phyloP scores from a whole-genome alignment of 2,888 invertebrate species.

The Cantharis rustica region DNA sequence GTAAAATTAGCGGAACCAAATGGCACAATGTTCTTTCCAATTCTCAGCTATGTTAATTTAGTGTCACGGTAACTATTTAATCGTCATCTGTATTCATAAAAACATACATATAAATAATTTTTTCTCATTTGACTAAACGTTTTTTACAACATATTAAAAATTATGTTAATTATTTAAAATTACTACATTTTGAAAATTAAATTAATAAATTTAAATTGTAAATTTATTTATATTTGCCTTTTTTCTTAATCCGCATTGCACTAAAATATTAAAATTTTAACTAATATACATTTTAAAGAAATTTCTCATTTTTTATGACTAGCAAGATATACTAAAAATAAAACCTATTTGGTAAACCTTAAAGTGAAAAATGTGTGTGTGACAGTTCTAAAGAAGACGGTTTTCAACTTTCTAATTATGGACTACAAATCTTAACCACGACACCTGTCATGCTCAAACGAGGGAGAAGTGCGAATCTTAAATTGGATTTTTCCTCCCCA shows the following conservation, averaged over 20 bases:
- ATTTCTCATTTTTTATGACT: background rate
- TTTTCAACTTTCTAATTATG: conserved; percentile 56
- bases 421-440: conserved; percentile 55
- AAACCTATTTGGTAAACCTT: conserved; percentile 33
- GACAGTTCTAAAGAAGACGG: conserved; percentile 46
- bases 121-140: background rate
- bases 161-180: background rate
- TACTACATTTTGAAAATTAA: background rate
- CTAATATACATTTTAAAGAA: background rate
- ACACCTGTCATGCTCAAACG: conserved; percentile 51
- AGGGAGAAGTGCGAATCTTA: conserved; percentile 49
- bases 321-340: conserved; percentile 30
- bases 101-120: background rate
- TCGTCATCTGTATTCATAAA: background rate
- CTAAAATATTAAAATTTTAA: background rate
- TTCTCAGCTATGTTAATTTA: background rate
- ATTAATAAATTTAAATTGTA: background rate
- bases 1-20: background rate
- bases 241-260: background rate
- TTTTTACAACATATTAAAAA: background rate
- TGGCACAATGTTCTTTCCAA: background rate
- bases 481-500: conserved; percentile 51
- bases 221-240: conserved; percentile 9
- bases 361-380: conserved; percentile 49
- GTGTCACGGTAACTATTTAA: background rate